Evolutionary conservation across 2,888 invertebrate genomes (phyloP).

Genomic region (Hermaeophaga mercurialis): DNA sequence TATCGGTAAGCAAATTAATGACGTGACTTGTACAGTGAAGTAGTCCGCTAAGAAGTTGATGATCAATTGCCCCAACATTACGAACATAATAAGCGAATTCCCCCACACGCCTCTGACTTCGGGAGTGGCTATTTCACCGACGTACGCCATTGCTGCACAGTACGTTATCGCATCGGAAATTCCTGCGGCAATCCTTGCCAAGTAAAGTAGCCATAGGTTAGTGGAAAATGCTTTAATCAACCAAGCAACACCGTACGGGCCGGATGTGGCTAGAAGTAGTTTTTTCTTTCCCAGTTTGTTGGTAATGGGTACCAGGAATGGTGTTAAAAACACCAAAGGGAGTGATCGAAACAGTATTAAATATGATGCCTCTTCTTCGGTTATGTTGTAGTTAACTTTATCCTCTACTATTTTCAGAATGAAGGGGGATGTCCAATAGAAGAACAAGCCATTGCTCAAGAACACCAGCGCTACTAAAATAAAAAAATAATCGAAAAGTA

Average conservation of each 20-base stretch:
- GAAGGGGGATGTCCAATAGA: slow-evolving; percentile 48
- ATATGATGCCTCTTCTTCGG: slow-evolving; percentile 40
- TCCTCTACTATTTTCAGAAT: slow-evolving; percentile 45
- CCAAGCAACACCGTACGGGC: neutral
- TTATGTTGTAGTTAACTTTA: slow-evolving; percentile 33
- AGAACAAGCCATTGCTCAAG: no score
- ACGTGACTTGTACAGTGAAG: slow-evolving; percentile 60
- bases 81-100: slow-evolving; percentile 39
- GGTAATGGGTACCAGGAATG: slow-evolving; percentile 8
- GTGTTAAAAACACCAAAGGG: slow-evolving; percentile 19
- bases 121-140: slow-evolving; percentile 47
- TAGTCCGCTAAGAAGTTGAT: slow-evolving; percentile 60
- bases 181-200: slow-evolving; percentile 43
- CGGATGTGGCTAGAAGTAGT: slow-evolving; percentile 22
- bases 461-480: no score
- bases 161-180: slow-evolving; percentile 43
- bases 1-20: slow-evolving; percentile 63
- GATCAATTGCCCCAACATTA: slow-evolving; percentile 44
- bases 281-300: slow-evolving; percentile 37
- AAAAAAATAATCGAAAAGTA: no score
- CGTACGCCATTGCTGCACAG: slow-evolving; percentile 42
- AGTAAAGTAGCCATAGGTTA: slow-evolving; percentile 41
- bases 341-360: slow-evolving; percentile 34
- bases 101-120: slow-evolving; percentile 48
- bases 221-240: neutral